Conservation (phyloP, 2,888 invertebrate species). For the Aquatica leii region DNA sequence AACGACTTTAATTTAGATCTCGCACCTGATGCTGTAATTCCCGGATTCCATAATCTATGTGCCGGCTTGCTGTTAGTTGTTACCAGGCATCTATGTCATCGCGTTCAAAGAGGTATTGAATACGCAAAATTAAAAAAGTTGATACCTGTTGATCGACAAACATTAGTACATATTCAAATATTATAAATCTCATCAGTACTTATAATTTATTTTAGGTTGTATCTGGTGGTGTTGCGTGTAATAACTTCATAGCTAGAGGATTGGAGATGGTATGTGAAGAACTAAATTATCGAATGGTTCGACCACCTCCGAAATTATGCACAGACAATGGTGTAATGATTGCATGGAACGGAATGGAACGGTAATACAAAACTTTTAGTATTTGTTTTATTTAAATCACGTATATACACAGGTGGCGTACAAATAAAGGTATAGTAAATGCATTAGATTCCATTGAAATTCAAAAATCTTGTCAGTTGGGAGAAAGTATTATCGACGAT, state of each 20-base stretch:
- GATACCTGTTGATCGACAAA: slow-evolving; percentile 67
- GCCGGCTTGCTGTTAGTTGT: slow-evolving; percentile 81
- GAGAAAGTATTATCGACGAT: slow-evolving; percentile 66
- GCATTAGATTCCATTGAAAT: slow-evolving; percentile 70
- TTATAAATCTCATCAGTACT: slow-evolving; percentile 11
- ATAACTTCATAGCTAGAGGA: slow-evolving; percentile 78
- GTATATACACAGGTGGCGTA: slow-evolving; percentile 49
- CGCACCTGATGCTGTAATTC: slow-evolving; percentile 75
- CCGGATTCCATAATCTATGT: slow-evolving; percentile 82
- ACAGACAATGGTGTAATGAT: slow-evolving; percentile 99
- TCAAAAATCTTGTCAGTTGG: slow-evolving; percentile 69
- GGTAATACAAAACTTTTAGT: slow-evolving; percentile 56
- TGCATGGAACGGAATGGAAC: slow-evolving; percentile 97
- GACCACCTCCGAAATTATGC: slow-evolving; percentile 86
- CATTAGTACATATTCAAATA: slow-evolving; percentile 62
- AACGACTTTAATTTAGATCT: slow-evolving; percentile 57
- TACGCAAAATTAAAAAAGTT: slow-evolving; percentile 71
- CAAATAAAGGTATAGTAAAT: slow-evolving; percentile 54
- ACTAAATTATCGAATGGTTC: slow-evolving; percentile 70
- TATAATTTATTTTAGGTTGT: slow-evolving; percentile 70
- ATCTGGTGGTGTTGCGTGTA: slow-evolving; percentile 97
- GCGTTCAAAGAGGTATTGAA: slow-evolving; percentile 84
- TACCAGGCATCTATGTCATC: slow-evolving; percentile 80
- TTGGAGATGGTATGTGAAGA: slow-evolving; percentile 73
- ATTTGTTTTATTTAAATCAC: neutral